A percentile compares a stretch with the other conserved stretches of the same genome.
Conservation (phyloP, 2,888 invertebrate genomes). For the Orthosia cruda region DNA sequence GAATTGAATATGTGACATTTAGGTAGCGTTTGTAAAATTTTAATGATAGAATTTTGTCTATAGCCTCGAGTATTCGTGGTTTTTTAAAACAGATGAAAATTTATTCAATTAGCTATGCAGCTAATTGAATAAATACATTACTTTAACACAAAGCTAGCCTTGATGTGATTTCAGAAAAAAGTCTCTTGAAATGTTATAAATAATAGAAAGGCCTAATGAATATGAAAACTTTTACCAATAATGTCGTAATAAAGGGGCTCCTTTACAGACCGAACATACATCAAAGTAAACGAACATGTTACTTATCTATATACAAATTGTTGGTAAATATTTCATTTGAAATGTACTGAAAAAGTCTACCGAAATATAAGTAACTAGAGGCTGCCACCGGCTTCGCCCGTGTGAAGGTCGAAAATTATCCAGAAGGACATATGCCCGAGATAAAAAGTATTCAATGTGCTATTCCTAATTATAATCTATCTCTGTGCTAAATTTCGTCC, state of each 20-base stretch:
- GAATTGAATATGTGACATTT: no score
- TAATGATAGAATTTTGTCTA: not conserved
- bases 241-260: constrained; percentile 1
- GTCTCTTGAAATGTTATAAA: constrained; percentile 10
- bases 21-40: not conserved
- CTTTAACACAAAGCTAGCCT: not conserved
- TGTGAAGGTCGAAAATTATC: no score
- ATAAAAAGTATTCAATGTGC: no score
- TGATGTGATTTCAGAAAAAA: not conserved
- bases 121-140: no score
- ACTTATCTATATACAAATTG: no score
- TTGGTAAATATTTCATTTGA: no score
- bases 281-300: not conserved
- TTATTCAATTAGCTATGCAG: not conserved
- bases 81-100: not conserved
- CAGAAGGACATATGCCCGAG: no score
- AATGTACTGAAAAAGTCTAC: no score
- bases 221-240: constrained; percentile 28
- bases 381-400: no score
- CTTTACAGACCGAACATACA: not conserved
- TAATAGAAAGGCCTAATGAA: constrained; percentile 24
- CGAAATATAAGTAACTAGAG: no score
- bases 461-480: no score
- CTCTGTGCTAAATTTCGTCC: no score
- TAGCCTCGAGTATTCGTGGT: not conserved